phyloP scores from a whole-genome alignment of 2,797 vertebrate genomes.

The Holocentrus rufus region DNA sequence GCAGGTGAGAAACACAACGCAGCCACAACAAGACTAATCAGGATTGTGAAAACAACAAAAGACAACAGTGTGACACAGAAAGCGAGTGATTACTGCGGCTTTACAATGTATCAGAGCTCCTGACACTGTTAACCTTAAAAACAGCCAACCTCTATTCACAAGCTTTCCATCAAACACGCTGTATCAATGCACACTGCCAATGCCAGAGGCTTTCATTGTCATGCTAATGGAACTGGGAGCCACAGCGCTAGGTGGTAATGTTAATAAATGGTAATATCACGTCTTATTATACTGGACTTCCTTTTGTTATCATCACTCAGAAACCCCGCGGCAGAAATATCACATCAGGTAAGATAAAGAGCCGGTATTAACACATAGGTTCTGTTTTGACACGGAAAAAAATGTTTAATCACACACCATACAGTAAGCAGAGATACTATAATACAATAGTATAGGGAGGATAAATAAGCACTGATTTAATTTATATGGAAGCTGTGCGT shows the following conservation, averaged over 20 bases:
- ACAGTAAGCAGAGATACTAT: conserved; percentile 44
- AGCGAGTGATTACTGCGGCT: conserved; percentile 28
- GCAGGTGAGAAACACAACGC: conserved; percentile 48
- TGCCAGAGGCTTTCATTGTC: conserved; percentile 81
- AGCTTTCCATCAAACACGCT: conserved; percentile 73
- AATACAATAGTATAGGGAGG: conserved; percentile 51
- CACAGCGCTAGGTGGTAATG: conserved; percentile 66
- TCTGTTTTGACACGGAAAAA: conserved; percentile 62
- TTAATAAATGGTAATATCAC: conserved; percentile 81
- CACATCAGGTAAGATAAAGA: conserved; percentile 69
- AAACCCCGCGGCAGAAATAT: conserved; percentile 65
- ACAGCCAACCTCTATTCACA: conserved; percentile 64
- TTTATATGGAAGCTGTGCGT: conserved; percentile 59
- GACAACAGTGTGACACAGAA: conserved; percentile 26
- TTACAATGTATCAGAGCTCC: conserved; percentile 39
- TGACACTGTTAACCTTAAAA: conserved; percentile 63
- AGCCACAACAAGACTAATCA: conserved; percentile 23
- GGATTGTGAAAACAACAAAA: conserved; percentile 53
- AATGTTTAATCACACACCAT: conserved; percentile 58
- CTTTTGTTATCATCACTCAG: conserved; percentile 66
- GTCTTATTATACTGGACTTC: conserved; percentile 75
- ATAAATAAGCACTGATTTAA: conserved; percentile 56
- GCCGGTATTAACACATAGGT: conserved; percentile 56
- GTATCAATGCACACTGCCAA: conserved; percentile 58
- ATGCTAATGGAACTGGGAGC: conserved; percentile 79